Evolutionary conservation across 1,140 invertebrate genomes (phyloP).

Genomic region (Papilio helenus): DNA sequence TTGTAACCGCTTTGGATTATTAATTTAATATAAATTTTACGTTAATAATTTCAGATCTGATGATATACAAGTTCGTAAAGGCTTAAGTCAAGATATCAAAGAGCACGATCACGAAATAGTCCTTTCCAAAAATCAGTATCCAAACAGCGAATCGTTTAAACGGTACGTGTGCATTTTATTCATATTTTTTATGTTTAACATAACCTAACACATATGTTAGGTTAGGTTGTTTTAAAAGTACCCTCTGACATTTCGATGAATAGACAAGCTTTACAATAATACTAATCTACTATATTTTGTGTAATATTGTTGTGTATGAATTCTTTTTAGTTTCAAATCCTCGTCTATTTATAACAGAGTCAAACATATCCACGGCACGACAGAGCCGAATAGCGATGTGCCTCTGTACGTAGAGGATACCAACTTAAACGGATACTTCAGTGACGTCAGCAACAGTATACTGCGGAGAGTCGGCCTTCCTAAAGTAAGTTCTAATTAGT

Average conservation of each 20-base stretch:
- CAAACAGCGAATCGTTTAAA: conserved; percentile 48
- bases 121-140: conserved; percentile 40
- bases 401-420: conserved; percentile 60
- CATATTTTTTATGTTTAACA: no score
- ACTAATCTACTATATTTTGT: neutral
- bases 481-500: conserved; percentile 49
- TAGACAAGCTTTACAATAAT: neutral
- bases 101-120: conserved; percentile 40
- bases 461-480: conserved; percentile 49
- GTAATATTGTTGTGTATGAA: neutral
- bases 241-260: neutral
- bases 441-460: conserved; percentile 67
- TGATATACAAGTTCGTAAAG: conserved; percentile 38
- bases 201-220: conserved; percentile 5
- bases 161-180: conserved; percentile 41
- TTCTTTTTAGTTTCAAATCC: conserved; percentile 16
- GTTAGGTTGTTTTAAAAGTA: neutral
- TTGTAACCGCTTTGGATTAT: neutral
- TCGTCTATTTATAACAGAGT: conserved; percentile 45
- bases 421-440: conserved; percentile 66
- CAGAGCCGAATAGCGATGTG: conserved; percentile 52
- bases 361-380: conserved; percentile 54
- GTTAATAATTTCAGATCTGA: conserved; percentile 29
- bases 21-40: neutral
- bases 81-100: conserved; percentile 43